phyloP scores from a whole-genome alignment of 2,113 vertebrate genomes.

The Anhinga anhinga region DNA sequence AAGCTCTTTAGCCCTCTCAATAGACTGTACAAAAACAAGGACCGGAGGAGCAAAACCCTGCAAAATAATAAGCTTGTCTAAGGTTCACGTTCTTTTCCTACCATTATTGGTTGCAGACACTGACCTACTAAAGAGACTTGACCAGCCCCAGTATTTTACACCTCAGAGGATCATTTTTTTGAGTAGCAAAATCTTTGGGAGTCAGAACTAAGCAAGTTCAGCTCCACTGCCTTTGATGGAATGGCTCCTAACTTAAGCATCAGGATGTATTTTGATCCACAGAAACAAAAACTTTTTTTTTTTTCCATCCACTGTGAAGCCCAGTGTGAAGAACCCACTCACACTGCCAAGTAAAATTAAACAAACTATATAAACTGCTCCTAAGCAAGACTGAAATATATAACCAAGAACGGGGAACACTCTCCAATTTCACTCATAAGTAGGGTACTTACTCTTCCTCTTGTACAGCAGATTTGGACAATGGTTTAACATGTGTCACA shows the following conservation, averaged over 20 bases:
- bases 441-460: background rate
- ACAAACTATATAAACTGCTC: background rate
- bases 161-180: background rate
- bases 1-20: conserved; percentile 92
- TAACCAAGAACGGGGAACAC: background rate
- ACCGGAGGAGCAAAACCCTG: conserved; percentile 93
- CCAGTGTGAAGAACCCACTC: background rate
- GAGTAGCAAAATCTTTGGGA: background rate
- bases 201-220: background rate
- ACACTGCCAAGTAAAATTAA: background rate
- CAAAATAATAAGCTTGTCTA: background rate
- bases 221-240: background rate
- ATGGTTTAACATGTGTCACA: background rate
- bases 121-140: background rate
- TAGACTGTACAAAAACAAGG: conserved; percentile 96
- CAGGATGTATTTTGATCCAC: background rate
- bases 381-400: background rate
- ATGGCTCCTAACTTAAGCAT: background rate
- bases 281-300: background rate
- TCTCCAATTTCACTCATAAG: background rate
- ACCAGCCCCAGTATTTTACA: background rate
- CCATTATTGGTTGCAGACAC: background rate
- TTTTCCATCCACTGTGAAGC: background rate
- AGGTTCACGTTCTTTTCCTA: background rate
- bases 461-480: background rate